These are phyloP conservation scores for Diploscapter pachys DNA, from an alignment of 1,140 invertebrate species.

Conservation along the genomic window DNA sequence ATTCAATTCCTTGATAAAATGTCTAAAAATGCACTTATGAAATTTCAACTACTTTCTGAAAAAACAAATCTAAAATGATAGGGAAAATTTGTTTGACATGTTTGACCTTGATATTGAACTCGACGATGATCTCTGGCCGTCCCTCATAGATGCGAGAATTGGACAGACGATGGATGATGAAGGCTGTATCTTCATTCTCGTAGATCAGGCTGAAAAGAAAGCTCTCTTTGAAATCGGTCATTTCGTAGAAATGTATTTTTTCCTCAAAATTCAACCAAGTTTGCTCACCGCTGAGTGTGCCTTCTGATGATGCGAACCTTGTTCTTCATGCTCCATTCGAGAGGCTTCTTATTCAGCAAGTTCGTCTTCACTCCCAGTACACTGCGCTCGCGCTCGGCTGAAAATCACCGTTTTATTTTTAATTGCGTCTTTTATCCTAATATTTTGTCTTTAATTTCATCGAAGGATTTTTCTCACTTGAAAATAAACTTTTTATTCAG, in stretches of 20 bases:
- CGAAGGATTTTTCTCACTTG: background rate
- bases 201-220: constrained; percentile 22
- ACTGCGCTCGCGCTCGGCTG: constrained; percentile 33
- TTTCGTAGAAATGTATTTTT: background rate
- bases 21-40: background rate
- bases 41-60: background rate
- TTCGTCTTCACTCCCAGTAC: constrained; percentile 20
- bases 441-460: too few species aligned
- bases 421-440: too few species aligned
- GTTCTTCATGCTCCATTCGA: constrained; percentile 20
- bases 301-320: constrained; percentile 35
- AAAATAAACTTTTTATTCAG: constrained; percentile 7
- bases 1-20: background rate
- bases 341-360: constrained; percentile 15
- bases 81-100: constrained; percentile 22
- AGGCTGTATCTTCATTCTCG: constrained; percentile 34
- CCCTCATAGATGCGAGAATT: constrained; percentile 41
- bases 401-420: constrained; percentile 4
- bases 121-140: constrained; percentile 27
- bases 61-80: background rate
- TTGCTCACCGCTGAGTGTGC: constrained; percentile 31
- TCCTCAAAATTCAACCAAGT: background rate
- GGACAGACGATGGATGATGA: constrained; percentile 40
- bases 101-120: constrained; percentile 24
- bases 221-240: background rate